A percentile compares a stretch with the other conserved stretches of the same genome.
Conservation (phyloP, 2,888 invertebrate species). For the Aquatica leii region DNA sequence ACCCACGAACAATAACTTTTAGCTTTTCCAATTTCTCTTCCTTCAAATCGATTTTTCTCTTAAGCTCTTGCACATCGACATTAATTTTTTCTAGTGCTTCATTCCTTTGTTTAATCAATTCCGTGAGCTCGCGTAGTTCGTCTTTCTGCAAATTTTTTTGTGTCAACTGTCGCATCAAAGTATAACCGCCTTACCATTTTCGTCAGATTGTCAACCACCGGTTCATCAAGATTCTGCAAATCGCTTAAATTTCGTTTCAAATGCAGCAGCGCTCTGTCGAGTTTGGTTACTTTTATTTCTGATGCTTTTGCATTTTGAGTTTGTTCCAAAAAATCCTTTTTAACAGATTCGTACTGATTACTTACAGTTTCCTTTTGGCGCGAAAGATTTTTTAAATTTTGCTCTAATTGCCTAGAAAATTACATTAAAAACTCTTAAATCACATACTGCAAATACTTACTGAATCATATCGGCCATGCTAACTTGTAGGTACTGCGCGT, state of each 20-base stretch:
- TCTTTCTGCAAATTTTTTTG: conserved; percentile 49
- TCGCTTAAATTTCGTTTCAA: conserved; percentile 50
- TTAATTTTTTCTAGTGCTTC: conserved; percentile 52
- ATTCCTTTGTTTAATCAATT: conserved; percentile 58
- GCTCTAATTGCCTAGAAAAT: conserved; percentile 49
- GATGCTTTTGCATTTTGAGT: conserved; percentile 45
- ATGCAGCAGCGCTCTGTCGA: conserved; percentile 43
- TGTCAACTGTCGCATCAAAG: not conserved
- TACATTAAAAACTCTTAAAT: not conserved
- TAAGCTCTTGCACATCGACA: conserved; percentile 50
- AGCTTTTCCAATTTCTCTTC: conserved; percentile 58
- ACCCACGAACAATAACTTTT: conserved; percentile 45
- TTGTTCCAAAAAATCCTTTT: conserved; percentile 46
- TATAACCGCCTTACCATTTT: conserved; percentile 46
- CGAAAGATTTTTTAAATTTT: conserved; percentile 60
- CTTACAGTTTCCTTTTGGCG: conserved; percentile 45
- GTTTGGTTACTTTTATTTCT: conserved; percentile 51
- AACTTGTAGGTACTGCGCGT: conserved; percentile 70
- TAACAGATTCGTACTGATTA: conserved; percentile 48
- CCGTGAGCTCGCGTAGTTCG: conserved; percentile 55
- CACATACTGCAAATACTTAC: conserved; percentile 52
- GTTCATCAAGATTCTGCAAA: conserved; percentile 53
- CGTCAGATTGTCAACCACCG: conserved; percentile 53
- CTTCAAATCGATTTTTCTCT: conserved; percentile 51
- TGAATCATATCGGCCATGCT: conserved; percentile 70